These are phyloP conservation scores for Phaonia tiefii DNA, from an alignment of 2,888 invertebrate genomes.

Conservation along the genomic window DNA sequence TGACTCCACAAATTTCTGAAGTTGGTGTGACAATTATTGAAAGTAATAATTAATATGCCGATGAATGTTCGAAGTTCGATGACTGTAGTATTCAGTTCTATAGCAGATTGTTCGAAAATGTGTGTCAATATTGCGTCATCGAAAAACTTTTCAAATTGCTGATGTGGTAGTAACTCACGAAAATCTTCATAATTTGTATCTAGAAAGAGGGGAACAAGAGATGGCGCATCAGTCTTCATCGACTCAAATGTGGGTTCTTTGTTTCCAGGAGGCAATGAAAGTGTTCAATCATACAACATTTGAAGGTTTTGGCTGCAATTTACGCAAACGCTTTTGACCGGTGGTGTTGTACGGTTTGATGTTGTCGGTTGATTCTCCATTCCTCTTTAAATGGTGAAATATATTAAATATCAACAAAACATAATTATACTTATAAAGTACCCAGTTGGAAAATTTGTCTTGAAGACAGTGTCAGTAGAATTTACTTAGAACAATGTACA, in stretches of 20 bases:
- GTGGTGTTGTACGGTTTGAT: constrained; percentile 18
- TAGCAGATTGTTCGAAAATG: constrained; percentile 36
- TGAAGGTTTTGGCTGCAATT: constrained; percentile 49
- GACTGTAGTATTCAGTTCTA: constrained; percentile 9
- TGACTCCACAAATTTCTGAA: constrained; percentile 48
- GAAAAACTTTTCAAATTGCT: too few relatives aligned
- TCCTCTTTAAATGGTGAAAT: too few relatives aligned
- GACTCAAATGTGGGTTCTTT: constrained; percentile 27
- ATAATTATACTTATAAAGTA: too few relatives aligned
- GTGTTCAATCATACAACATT: too few relatives aligned
- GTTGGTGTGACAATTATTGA: constrained; percentile 33
- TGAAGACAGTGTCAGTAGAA: too few relatives aligned
- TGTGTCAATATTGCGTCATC: constrained; percentile 43
- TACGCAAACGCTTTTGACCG: constrained; percentile 38
- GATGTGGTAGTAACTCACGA: constrained; percentile 49
- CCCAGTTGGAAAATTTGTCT: too few relatives aligned
- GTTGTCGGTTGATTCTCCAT: constrained; percentile 17
- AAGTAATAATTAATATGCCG: constrained; percentile 32
- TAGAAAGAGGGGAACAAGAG: constrained; percentile 31
- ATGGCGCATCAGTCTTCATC: constrained; percentile 53
- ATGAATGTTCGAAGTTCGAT: too few relatives aligned
- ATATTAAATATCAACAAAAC: too few relatives aligned
- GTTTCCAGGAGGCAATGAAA: constrained; percentile 22
- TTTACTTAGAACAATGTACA: too few relatives aligned
- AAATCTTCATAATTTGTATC: constrained; percentile 49